phyloP scores from a whole-genome alignment of 2,888 invertebrate genomes.

The Cerastis rubricosa region DNA sequence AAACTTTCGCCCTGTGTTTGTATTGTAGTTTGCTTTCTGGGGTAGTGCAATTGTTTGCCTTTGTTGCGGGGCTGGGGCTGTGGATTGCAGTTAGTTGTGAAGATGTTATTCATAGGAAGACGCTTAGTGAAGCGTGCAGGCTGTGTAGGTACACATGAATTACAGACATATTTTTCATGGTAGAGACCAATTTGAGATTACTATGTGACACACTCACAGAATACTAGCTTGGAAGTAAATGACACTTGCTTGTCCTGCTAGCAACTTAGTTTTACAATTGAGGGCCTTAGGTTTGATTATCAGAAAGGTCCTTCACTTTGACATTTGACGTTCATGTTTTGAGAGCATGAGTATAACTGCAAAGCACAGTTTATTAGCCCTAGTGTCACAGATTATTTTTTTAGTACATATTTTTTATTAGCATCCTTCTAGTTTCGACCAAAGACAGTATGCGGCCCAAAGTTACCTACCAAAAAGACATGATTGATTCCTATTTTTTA shows the following conservation, averaged over 20 bases:
- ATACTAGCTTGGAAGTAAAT: background rate
- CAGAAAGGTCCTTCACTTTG: background rate
- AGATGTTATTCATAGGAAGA: background rate
- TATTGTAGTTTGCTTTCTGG: conserved; percentile 81
- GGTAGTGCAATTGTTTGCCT: conserved; percentile 71
- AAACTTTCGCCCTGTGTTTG: conserved; percentile 87
- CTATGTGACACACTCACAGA: background rate
- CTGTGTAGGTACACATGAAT: conserved; percentile 19
- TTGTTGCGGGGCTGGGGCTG: conserved; percentile 49
- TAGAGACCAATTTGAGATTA: conserved; percentile 29
- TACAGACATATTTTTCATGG: background rate
- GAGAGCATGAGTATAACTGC: conserved; percentile 32
- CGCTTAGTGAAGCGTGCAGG: conserved; percentile 3
- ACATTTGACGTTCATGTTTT: conserved; percentile 6
- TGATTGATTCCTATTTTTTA: conserved; percentile 82
- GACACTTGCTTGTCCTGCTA: background rate
- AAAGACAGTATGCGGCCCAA: conserved; percentile 84
- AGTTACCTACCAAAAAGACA: conserved; percentile 87
- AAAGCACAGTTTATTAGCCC: conserved; percentile 42
- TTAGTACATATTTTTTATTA: conserved; percentile 69
- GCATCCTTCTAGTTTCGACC: conserved; percentile 79
- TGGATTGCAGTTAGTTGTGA: conserved; percentile 48
- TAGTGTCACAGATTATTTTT: conserved; percentile 63
- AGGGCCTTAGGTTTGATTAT: background rate
- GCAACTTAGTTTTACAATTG: background rate